phyloP scores from a whole-genome alignment of 2,797 vertebrate genomes.

The Pyrocephalus nanus region DNA sequence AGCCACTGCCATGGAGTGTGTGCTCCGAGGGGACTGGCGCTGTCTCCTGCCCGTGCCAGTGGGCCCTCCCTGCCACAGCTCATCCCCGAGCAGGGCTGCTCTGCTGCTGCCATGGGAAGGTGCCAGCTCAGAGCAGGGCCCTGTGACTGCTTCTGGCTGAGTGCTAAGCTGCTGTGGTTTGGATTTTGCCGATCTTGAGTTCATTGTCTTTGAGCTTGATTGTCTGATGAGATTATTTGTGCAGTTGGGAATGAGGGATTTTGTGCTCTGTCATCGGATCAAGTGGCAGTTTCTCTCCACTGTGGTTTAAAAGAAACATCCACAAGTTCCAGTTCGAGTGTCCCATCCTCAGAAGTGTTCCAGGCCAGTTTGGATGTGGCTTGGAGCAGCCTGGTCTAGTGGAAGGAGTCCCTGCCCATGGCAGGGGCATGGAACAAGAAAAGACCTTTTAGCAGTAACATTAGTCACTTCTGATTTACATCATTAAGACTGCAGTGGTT shows the following conservation, averaged over 20 bases:
- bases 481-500: neutral
- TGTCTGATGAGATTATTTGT: neutral
- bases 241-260: neutral
- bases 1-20: rapidly evolving
- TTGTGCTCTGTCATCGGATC: neutral
- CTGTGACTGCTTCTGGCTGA: neutral
- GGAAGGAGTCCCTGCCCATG: neutral
- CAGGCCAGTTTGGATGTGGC: neutral
- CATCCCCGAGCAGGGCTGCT: neutral
- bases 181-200: neutral
- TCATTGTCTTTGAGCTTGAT: neutral
- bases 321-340: neutral
- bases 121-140: neutral
- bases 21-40: rapidly evolving
- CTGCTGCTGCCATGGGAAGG: rapidly evolving
- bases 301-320: neutral
- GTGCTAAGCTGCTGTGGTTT: neutral
- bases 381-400: neutral
- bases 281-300: neutral
- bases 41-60: neutral
- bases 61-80: neutral
- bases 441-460: neutral
- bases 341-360: neutral
- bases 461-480: neutral
- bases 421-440: neutral